Conservation (phyloP, 2,797 vertebrate species). For the Iguana delicatissima region DNA sequence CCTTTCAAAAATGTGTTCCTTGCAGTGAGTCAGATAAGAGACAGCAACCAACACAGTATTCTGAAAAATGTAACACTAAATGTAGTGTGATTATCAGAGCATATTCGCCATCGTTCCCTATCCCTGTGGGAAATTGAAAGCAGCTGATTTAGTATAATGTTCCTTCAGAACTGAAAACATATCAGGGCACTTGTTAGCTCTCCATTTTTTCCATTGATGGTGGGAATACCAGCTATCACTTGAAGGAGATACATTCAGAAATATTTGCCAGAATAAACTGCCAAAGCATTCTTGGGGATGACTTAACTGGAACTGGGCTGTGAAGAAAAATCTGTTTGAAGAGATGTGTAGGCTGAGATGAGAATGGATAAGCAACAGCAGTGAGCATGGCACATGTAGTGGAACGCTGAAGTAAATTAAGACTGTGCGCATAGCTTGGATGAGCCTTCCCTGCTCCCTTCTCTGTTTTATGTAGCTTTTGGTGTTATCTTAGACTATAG, state of each 20-base stretch:
- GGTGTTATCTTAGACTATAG: neutral
- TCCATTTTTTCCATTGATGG: neutral
- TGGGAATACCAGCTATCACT: slow-evolving; percentile 3
- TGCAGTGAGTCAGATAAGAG: neutral
- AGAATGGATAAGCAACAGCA: neutral
- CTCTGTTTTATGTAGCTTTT: neutral
- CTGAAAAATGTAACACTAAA: neutral
- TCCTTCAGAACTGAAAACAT: neutral
- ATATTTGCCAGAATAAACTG: slow-evolving; percentile 7
- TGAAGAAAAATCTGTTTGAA: slow-evolving; percentile 2
- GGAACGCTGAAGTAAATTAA: neutral
- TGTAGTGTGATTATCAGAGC: neutral
- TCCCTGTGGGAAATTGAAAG: neutral
- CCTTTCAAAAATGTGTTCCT: neutral
- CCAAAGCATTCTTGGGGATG: neutral
- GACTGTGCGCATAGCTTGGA: neutral
- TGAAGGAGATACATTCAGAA: neutral
- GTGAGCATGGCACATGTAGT: neutral
- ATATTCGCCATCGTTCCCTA: neutral
- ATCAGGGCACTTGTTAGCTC: neutral
- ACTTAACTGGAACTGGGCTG: slow-evolving; percentile 3
- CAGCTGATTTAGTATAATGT: neutral
- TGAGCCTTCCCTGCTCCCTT: neutral
- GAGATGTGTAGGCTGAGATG: neutral
- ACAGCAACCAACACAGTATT: neutral